Percentiles rank a stretch among this genome's conserved stretches.
phyloP scores from a whole-genome alignment of 2,888 invertebrate genomes.

The Sphinx pinastri region DNA sequence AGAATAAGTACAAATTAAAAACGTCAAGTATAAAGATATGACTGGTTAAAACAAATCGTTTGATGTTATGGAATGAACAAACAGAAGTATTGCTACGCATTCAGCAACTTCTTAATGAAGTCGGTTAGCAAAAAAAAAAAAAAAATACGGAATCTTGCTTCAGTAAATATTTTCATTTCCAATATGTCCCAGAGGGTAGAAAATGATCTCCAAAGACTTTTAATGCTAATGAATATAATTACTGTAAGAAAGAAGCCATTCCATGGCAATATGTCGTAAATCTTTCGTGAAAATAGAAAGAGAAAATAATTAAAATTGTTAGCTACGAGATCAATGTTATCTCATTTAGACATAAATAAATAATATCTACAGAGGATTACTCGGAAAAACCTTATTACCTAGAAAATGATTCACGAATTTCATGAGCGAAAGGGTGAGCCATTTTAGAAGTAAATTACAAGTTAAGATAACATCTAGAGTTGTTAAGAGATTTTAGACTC shows the following conservation, averaged over 20 bases:
- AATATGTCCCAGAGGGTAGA: too few species aligned
- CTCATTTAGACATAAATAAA: constrained; percentile 5
- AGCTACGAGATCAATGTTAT: background rate
- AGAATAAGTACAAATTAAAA: background rate
- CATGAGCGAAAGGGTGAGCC: background rate
- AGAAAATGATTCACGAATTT: constrained; percentile 1
- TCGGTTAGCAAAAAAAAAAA: too few species aligned
- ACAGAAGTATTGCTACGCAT: too few species aligned
- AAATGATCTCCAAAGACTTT: background rate
- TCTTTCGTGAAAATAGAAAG: background rate
- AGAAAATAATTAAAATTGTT: background rate
- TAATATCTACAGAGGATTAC: constrained; percentile 3
- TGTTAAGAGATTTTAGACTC: background rate
- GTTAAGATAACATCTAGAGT: background rate
- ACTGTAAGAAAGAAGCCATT: background rate
- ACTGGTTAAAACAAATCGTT: too few species aligned
- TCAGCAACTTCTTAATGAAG: too few species aligned
- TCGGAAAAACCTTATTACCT: constrained; percentile 2
- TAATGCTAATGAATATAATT: background rate
- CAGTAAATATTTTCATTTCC: too few species aligned
- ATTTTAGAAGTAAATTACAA: constrained; percentile 4
- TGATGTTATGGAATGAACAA: too few species aligned
- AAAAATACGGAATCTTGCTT: too few species aligned
- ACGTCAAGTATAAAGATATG: too few species aligned
- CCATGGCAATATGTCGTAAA: background rate